A percentile compares a stretch with the other conserved stretches of the same genome.
These are phyloP conservation scores for Onychostruthus taczanowskii DNA, from an alignment of 2,113 vertebrate species.

Conservation along the genomic window DNA sequence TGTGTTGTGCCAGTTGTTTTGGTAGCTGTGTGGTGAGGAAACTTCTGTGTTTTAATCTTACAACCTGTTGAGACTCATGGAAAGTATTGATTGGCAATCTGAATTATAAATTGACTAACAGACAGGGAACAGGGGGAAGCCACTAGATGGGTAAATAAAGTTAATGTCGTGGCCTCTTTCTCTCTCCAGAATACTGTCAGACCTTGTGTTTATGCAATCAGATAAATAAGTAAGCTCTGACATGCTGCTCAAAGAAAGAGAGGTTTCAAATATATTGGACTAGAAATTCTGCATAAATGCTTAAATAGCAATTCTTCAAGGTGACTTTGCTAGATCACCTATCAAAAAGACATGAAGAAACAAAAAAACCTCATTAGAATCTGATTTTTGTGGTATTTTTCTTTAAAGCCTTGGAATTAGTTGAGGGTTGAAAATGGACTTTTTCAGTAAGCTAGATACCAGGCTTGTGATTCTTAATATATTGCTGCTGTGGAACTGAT, in stretches of 20 bases:
- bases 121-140: fast-evolving
- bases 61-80: not conserved
- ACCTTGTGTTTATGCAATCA: not conserved
- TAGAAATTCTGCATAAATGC: not conserved
- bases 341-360: not conserved
- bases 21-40: not conserved
- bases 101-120: not conserved
- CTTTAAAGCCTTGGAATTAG: not conserved
- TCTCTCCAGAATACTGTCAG: not conserved
- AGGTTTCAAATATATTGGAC: not conserved
- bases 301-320: not conserved
- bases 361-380: not conserved
- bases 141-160: not conserved
- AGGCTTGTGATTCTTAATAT: not conserved
- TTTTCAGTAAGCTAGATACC: not conserved
- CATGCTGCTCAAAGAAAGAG: not conserved
- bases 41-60: not conserved
- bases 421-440: not conserved
- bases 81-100: not conserved
- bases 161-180: not conserved
- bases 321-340: not conserved
- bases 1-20: not conserved
- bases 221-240: not conserved
- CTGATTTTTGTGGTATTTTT: not conserved
- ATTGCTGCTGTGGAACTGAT: not conserved